Conservation (phyloP, 2,797 vertebrate species). For the Leuciscus waleckii region DNA sequence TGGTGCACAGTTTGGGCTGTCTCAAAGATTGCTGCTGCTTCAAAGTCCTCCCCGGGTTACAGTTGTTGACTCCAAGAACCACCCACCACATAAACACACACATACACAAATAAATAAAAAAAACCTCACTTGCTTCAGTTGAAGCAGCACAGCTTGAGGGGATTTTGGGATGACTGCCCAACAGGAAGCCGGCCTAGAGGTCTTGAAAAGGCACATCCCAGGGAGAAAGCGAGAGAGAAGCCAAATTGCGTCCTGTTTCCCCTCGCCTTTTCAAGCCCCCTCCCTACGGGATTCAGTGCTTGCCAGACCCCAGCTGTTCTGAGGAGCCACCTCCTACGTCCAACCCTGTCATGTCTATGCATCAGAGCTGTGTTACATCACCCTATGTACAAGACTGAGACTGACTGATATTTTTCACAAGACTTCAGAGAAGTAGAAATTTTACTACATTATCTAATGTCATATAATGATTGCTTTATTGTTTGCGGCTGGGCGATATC, state of each 20-base stretch:
- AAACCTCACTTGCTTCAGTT: conserved; percentile 12
- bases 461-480: not conserved
- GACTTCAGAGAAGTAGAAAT: conserved; percentile 36
- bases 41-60: conserved; percentile 46
- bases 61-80: conserved; percentile 45
- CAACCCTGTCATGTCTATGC: conserved; percentile 54
- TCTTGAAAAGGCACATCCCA: conserved; percentile 38
- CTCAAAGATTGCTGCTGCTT: conserved; percentile 38
- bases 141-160: conserved; percentile 47
- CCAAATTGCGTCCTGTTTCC: conserved; percentile 45
- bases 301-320: conserved; percentile 60
- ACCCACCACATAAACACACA: conserved; percentile 39
- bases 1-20: conserved; percentile 22
- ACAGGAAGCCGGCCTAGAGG: conserved; percentile 47
- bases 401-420: conserved; percentile 47
- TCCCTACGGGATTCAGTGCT: conserved; percentile 60
- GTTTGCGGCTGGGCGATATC: not conserved
- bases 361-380: conserved; percentile 56
- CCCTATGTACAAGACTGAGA: conserved; percentile 37
- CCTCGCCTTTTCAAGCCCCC: conserved; percentile 59
- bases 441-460: conserved; percentile 23
- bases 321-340: conserved; percentile 60
- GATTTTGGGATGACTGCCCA: conserved; percentile 45
- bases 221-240: conserved; percentile 26
- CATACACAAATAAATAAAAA: conserved; percentile 6